Percentiles rank a stretch among this genome's conserved stretches.
These are phyloP conservation scores for Neoascia interrupta DNA, from an alignment of 2,888 invertebrate species.

Conservation along the genomic window DNA sequence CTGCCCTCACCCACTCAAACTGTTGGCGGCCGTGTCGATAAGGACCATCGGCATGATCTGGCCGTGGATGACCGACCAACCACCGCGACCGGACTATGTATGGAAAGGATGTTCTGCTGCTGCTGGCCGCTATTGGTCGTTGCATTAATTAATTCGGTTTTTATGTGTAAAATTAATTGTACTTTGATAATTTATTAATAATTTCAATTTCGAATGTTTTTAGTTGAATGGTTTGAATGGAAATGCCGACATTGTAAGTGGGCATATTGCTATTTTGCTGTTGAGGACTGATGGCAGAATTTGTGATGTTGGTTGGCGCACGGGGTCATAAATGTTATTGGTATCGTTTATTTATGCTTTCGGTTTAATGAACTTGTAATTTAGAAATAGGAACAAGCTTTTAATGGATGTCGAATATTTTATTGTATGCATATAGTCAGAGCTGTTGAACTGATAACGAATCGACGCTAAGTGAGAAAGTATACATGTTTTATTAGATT, in stretches of 20 bases:
- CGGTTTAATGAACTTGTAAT: slow-evolving; percentile 63
- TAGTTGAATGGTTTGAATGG: slow-evolving; percentile 57
- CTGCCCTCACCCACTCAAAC: slow-evolving; percentile 34
- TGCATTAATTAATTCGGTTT: slow-evolving; percentile 68
- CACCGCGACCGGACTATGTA: no score
- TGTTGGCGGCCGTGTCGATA: slow-evolving; percentile 39
- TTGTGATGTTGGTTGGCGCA: slow-evolving; percentile 8
- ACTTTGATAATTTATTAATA: slow-evolving; percentile 69
- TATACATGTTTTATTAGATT: no score
- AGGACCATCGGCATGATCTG: slow-evolving; percentile 33
- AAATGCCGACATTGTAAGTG: slow-evolving; percentile 48
- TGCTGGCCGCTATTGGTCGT: slow-evolving; percentile 23
- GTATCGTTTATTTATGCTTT: slow-evolving; percentile 46
- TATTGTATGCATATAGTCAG: slow-evolving; percentile 20
- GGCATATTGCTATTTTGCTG: not conserved
- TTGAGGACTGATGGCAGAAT: not conserved
- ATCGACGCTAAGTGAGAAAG: no score
- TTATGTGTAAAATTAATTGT: slow-evolving; percentile 68
- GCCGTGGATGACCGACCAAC: not conserved
- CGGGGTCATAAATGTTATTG: slow-evolving; percentile 53
- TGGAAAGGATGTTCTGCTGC: slow-evolving; percentile 28
- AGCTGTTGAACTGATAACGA: slow-evolving; percentile 28
- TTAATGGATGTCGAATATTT: slow-evolving; percentile 55
- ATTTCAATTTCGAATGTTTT: slow-evolving; percentile 67
- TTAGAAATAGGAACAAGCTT: slow-evolving; percentile 50